A percentile compares a stretch with the other conserved stretches of the same genome.
Evolutionary conservation across 2,113 vertebrate species (phyloP).

Genomic region (Mola mola): DNA sequence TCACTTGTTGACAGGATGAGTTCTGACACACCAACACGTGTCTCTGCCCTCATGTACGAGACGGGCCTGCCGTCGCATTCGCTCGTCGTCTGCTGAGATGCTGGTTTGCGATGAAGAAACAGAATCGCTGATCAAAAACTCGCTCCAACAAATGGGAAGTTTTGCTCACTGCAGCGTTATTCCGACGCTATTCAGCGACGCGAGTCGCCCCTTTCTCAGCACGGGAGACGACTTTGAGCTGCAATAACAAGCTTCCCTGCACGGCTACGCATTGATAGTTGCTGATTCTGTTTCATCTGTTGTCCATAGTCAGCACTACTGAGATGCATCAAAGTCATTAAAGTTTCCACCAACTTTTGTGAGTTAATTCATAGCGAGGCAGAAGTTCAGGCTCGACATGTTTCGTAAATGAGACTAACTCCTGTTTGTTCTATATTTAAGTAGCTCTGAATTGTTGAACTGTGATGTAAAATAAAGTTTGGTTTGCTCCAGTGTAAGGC

Average conservation of each 20-base stretch:
- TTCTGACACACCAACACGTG: too few species aligned
- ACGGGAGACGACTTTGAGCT: conserved; percentile 22
- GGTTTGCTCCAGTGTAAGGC: conserved; percentile 21
- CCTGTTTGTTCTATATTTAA: conserved; percentile 60
- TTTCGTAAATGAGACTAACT: too few species aligned
- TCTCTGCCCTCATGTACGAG: too few species aligned
- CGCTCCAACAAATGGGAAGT: conserved; percentile 4
- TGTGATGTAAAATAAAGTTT: conserved; percentile 10
- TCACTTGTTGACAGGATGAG: too few species aligned
- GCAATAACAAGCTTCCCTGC: conserved; percentile 31
- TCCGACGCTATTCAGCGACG: background rate
- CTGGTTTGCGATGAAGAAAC: conserved; percentile 7
- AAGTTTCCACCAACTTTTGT: conserved; percentile 12
- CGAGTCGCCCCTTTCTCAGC: background rate
- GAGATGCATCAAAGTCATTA: conserved; percentile 48
- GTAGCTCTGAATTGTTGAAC: conserved; percentile 17
- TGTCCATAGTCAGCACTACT: conserved; percentile 23
- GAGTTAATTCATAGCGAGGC: too few species aligned
- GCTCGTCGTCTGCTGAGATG: too few species aligned
- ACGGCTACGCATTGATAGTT: background rate
- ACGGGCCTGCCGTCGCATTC: too few species aligned
- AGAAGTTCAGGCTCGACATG: too few species aligned
- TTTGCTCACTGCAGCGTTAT: background rate
- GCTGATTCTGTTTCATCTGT: conserved; percentile 46
- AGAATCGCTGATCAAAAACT: conserved; percentile 39